Base-by-base conservation (phyloP, 2,113 vertebrate species). In the Arothron firmamentum region DNA sequence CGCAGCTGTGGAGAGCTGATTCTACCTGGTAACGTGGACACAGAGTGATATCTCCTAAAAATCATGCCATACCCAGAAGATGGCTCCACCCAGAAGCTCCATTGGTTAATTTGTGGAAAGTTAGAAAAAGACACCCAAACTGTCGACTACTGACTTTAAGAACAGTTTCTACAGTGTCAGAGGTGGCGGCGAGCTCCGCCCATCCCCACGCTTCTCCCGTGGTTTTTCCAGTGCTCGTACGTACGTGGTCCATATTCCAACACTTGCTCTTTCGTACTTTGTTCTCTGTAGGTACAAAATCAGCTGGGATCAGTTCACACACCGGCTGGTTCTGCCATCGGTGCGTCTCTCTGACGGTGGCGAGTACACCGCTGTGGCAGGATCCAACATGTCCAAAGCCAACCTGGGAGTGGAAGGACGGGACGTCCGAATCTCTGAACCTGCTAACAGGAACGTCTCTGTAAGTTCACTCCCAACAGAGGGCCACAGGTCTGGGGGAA, bases 281-380 rank as follows among this genome's bases (percentile, higher is more conserved):
- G n/a, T 66, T 14, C 51, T 31, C 53, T 74, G 20, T 56, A 99
- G 97, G 78, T 89, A 93, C 75, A 96, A 95, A 79, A 84, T 94
- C 77, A 90, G 91, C 42, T 92, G 91, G 19, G 96, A 99, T 59
- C 94, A 92, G 59, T 93, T 89, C 0, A 70, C 91, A 52, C 97
- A 99, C 79, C 94, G 92, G 21, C 91, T 99, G 65, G 86, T 94
- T 50, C 91, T 99, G 83, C 90, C 94, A 3, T 92, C 93, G 0
- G 91, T 93, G 5, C 93, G 87, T 21, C 90, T 97, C 87, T 92
- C 94, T 2, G 97, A 99, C 17, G 92, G 91, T 0, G 97, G 95
- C 1, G 91, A 95, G 25, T 99, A 95, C 80, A 90, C 93, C 0
- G 95, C 94, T 6, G 93, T 99, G 64, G 96, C 96, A 1, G 97